Evolutionary conservation across 2,113 vertebrate genomes (phyloP), one percentile per base, ranked within the genome.

Genomic region (Albula glossodonta): DNA sequence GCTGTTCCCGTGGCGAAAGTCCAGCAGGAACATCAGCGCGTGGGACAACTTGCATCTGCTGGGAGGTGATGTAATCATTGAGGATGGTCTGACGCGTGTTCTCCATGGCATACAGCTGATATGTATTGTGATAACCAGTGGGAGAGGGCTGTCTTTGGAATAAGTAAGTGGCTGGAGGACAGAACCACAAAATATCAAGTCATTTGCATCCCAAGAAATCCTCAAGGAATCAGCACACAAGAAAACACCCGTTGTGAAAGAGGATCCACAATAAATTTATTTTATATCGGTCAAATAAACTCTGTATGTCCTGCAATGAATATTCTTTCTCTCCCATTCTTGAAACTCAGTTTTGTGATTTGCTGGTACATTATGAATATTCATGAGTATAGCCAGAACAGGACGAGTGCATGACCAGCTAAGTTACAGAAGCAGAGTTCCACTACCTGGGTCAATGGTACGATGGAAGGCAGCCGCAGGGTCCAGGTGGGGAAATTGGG

Each of bases 1-100:
- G 95, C 87, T 97, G 97, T 89, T 99, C 98, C 87, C 97, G 94
- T 63, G 98, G 98, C 11, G 98, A 74, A 83, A 99, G 89, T 0
- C 96, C 98, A 88, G 98, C 93, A 25, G 96, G 93, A 79, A 98
- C 94, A 56, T 99, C 98, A 0, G 98, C 96, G 50, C 97, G 96
- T 31, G 98, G 95, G 89, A 98, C 98, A 89, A 97, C 97, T 87
- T 98, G 98, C 98, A 99, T 99, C 95, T 99, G 98, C 92, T 99
- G 98, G 51, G 98, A 99, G 74, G 98, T 99, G 94, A 99, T 99
- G 90, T 99, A 99, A 92, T 99, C 98, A 0, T 99, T 99, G 50
- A 99, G 95, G 93, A 99, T 99, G 90, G 98, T 99, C 96, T 99
- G 98, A 1, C 98, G 94, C 0, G 98, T 99, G 88, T 99, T 99